Percentiles rank a stretch among this genome's conserved stretches.
Conservation (phyloP, 2,113 vertebrate genomes). For the Nerophis lumbriciformis region DNA sequence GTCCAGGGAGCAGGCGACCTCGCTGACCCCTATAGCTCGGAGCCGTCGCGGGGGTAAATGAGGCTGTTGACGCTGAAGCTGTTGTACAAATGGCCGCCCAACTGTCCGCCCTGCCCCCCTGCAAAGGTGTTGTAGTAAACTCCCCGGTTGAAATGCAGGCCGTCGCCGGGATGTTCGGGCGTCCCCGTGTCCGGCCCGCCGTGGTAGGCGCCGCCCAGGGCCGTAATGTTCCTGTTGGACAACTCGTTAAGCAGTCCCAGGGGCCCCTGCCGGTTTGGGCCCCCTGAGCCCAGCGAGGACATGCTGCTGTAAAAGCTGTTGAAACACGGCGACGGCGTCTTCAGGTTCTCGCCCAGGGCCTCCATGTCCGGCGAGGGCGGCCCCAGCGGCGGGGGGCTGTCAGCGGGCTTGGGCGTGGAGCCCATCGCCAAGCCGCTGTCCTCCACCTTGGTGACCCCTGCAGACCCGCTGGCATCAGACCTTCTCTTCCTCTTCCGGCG, state of each 20-base stretch:
- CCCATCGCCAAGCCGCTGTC: slow-evolving; percentile 64
- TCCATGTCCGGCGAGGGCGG: slow-evolving; percentile 80
- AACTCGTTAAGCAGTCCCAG: slow-evolving; percentile 75
- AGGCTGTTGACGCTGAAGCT: slow-evolving; percentile 94
- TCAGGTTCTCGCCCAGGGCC: slow-evolving; percentile 67
- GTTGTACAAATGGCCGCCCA: slow-evolving; percentile 85
- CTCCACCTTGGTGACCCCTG: slow-evolving; percentile 72
- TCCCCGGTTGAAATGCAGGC: slow-evolving; percentile 72
- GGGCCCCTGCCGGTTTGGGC: slow-evolving; percentile 61
- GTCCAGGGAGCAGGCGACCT: neutral
- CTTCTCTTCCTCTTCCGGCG: slow-evolving; percentile 91
- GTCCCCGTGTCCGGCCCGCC: slow-evolving; percentile 39
- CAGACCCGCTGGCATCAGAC: slow-evolving; percentile 69
- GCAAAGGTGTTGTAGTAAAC: slow-evolving; percentile 87
- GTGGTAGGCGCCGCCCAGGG: slow-evolving; percentile 68
- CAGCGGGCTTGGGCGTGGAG: slow-evolving; percentile 64
- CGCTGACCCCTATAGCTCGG: slow-evolving; percentile 77
- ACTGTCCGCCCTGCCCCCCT: slow-evolving; percentile 79
- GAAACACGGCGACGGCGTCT: slow-evolving; percentile 77
- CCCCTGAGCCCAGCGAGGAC: slow-evolving; percentile 71
- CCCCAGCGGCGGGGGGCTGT: slow-evolving; percentile 76
- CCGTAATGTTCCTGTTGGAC: slow-evolving; percentile 75
- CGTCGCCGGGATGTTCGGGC: slow-evolving; percentile 72
- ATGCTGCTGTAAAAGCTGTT: slow-evolving; percentile 90
- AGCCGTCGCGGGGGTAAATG: slow-evolving; percentile 88